Evolutionary conservation across 1,140 invertebrate genomes (phyloP).

Genomic region (Dendroctonus valens): DNA sequence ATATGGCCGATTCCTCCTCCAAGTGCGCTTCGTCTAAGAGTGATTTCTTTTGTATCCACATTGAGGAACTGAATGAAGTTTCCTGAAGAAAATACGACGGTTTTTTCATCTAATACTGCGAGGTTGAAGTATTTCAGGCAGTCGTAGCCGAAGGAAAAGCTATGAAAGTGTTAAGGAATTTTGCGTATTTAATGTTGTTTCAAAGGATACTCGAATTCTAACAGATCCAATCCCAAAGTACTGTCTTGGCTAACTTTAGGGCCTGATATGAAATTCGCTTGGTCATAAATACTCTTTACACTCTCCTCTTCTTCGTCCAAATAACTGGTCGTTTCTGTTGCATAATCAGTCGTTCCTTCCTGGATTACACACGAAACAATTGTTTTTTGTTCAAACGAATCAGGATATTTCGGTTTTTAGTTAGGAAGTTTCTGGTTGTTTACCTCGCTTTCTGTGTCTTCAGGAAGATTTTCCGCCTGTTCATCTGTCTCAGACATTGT

Average conservation of each 20-base stretch:
- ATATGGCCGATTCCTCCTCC: slow-evolving; percentile 79
- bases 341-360: slow-evolving; percentile 17
- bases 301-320: slow-evolving; percentile 39
- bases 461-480: slow-evolving; percentile 34
- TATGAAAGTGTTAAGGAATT: slow-evolving; percentile 42
- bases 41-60: slow-evolving; percentile 61
- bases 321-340: slow-evolving; percentile 27
- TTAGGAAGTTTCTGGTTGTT: background rate
- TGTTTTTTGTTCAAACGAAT: background rate
- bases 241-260: slow-evolving; percentile 40
- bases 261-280: slow-evolving; percentile 46
- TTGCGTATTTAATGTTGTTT: slow-evolving; percentile 1
- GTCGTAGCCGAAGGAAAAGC: slow-evolving; percentile 86
- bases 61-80: slow-evolving; percentile 78
- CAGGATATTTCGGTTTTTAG: background rate
- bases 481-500: slow-evolving; percentile 41
- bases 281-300: slow-evolving; percentile 37
- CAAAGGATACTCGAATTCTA: slow-evolving; percentile 49
- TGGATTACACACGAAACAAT: slow-evolving; percentile 1
- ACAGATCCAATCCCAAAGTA: slow-evolving; percentile 45
- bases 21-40: slow-evolving; percentile 68
- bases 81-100: slow-evolving; percentile 75
- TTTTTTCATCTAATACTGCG: slow-evolving; percentile 67
- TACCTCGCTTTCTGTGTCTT: slow-evolving; percentile 23
- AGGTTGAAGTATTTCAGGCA: slow-evolving; percentile 79